Base-by-base conservation (phyloP, 2,797 vertebrate species). In the Protosalanx chinensis region DNA sequence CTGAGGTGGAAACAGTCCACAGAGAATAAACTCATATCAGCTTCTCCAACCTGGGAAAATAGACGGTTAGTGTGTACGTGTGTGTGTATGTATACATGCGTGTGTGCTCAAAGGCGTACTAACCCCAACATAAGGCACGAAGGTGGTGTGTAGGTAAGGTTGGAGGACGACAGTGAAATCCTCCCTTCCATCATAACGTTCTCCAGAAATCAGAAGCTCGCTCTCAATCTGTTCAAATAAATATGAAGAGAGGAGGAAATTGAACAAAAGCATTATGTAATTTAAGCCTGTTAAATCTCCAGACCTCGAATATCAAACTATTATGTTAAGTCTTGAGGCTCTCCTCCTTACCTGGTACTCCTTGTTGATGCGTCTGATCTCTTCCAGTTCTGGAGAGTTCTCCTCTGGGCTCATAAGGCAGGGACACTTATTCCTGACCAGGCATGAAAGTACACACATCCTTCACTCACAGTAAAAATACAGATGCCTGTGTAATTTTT, bases 1-100 rank as follows among this genome's bases (percentile, higher is more conserved):
- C 92, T 95, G 82, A 96, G 90, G 86, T 98, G 93, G 75, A 95
- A 91, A 76, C 96, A 96, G 84, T 97, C 95, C 61, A 91, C 72
- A 0, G 96, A 93, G 86, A 97, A 97, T 89, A 93, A 95, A 76
- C 86, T 93, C 29, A 90, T 6, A 81, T 97, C 94, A 13, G 85
- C 73, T 35, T 82, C 79, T 8, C 91, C 90, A 0, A 62, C 82
- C 96, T 98, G 88, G 1, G 20, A 30, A 72, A 64, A 62, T 5
- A 76, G 10, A n/a, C 64, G 32, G 32, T 18, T 6, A 35, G 1
- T 15, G 18, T 56, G 6, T 49, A n/a, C 51, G 1, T 15, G 18
- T 56, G 6, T 49, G 27, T 56, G 12, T 32, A 41, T 2, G 6
- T 41, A 6, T 37, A 37, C 2, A 37, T 37, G 4, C 7, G 8